A percentile compares a stretch with the other conserved stretches of the same genome.
phyloP scores from a whole-genome alignment of 2,113 vertebrate species.

The Mungos mungo region DNA sequence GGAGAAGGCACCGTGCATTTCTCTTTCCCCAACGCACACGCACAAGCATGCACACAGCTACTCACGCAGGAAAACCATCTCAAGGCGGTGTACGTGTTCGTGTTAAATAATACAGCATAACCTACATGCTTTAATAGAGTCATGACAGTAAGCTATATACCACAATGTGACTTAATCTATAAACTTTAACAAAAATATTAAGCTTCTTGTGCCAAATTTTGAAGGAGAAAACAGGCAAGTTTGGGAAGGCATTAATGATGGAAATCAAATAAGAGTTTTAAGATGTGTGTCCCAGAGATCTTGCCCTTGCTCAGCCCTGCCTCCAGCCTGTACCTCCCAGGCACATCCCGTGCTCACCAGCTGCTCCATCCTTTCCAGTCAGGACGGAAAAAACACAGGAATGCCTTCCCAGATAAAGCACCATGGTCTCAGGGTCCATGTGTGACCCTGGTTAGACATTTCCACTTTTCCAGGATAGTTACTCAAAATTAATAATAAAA shows the following conservation, averaged over 20 bases:
- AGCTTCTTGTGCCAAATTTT: neutral
- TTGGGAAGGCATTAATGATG: neutral
- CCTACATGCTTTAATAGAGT: neutral
- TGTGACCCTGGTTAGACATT: neutral
- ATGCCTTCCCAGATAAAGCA: neutral
- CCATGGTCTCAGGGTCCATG: neutral
- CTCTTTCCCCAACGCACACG: neutral
- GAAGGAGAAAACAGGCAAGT: neutral
- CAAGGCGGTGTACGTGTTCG: neutral
- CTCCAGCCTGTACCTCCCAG: neutral
- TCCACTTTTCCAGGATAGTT: neutral
- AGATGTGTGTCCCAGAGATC: neutral
- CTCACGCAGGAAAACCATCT: neutral
- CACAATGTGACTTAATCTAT: accelerated
- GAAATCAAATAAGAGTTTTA: neutral
- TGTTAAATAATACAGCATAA: neutral
- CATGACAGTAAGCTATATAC: no score
- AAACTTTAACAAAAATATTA: no score
- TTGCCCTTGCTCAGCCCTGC: neutral
- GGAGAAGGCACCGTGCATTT: accelerated
- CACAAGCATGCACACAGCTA: no score
- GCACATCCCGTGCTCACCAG: neutral
- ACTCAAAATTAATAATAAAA: neutral
- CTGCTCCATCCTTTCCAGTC: neutral
- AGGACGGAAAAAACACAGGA: neutral